Conservation (phyloP, 2,888 invertebrate species). For the Agrypnus murinus region DNA sequence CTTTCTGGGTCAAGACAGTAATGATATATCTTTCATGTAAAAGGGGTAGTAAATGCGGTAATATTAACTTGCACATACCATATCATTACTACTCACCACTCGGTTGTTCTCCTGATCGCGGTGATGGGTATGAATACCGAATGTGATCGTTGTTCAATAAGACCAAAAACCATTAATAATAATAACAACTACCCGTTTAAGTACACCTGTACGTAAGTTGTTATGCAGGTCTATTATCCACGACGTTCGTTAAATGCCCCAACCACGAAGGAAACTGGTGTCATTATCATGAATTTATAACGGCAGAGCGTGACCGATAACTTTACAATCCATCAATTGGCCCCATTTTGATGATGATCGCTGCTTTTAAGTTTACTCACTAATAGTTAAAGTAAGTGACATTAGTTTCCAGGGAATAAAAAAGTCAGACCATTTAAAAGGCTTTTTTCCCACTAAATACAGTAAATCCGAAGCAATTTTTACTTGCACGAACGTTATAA, state of each 20-base stretch:
- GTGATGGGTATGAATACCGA: constrained; percentile 49
- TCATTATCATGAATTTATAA: constrained; percentile 49
- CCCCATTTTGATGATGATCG: constrained; percentile 35
- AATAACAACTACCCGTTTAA: constrained; percentile 45
- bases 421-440: constrained; percentile 26
- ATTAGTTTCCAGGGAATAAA: constrained; percentile 6
- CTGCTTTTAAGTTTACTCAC: constrained; percentile 6
- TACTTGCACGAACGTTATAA: constrained; percentile 42
- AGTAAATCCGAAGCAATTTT: constrained; percentile 38
- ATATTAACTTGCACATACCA: constrained; percentile 15
- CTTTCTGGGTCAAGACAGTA: constrained; percentile 24
- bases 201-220: constrained; percentile 44
- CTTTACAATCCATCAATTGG: constrained; percentile 25
- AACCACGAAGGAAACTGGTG: constrained; percentile 40
- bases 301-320: constrained; percentile 35
- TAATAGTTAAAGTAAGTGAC: constrained; percentile 10
- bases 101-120: constrained; percentile 45
- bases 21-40: constrained; percentile 20
- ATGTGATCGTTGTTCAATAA: constrained; percentile 51
- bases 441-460: constrained; percentile 16
- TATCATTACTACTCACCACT: constrained; percentile 51
- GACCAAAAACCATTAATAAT: constrained; percentile 43
- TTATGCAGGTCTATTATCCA: constrained; percentile 51
- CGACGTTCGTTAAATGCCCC: constrained; percentile 48
- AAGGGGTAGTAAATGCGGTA: constrained; percentile 22